Evolutionary conservation across 2,888 invertebrate species (phyloP), one percentile per base, ranked within the genome.

Genomic region (Magallana nippona): DNA sequence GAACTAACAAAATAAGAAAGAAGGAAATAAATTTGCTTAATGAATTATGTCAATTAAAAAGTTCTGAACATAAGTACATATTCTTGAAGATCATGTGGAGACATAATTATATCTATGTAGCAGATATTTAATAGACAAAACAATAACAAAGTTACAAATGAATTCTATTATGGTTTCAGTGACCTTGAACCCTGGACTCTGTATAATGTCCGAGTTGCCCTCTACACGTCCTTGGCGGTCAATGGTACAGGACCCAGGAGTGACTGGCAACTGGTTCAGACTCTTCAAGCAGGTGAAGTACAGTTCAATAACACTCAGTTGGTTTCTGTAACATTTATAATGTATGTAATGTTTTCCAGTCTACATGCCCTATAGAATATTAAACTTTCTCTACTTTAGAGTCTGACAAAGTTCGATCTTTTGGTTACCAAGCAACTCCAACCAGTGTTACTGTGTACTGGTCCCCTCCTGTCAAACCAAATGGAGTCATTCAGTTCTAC

Each of bases 201-300:
- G 44, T 92, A 92, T 86, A 87, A 86, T 71, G 83, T 91, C 15
- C 85, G 88, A 55, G 88, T 91, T 5, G 91, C 91, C 63, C 89
- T 91, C 19, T 90, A 87, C 77, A 90, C 91, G 15, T 82, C 87
- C 27, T 87, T 87, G 82, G 85, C 91, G 1, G 78, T 63, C 11
- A 86, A 87, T 83, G 91, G 91, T 22, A 55, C 88, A 1, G 91
- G 92, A 22, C 92, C 91, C 1, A 89, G 86, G 81, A 89, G 89
- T 44, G 86, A 86, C 1, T 86, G 86, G 82, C 82, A 87, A 1
- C 83, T 88, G 27, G 86, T 86, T 15, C 84, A 81, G 80, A 92
- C 92, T 10, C 57, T 85, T 10, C 88, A 92, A 84, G 86, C 86
- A 81, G 87, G 91, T 91, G 84, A 80, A 32, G 15, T 11, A 60